Percentiles rank a stretch among this genome's conserved stretches.
These are phyloP conservation scores for Cyclophora albipunctata DNA, from an alignment of 2,888 invertebrate species.

Conservation along the genomic window DNA sequence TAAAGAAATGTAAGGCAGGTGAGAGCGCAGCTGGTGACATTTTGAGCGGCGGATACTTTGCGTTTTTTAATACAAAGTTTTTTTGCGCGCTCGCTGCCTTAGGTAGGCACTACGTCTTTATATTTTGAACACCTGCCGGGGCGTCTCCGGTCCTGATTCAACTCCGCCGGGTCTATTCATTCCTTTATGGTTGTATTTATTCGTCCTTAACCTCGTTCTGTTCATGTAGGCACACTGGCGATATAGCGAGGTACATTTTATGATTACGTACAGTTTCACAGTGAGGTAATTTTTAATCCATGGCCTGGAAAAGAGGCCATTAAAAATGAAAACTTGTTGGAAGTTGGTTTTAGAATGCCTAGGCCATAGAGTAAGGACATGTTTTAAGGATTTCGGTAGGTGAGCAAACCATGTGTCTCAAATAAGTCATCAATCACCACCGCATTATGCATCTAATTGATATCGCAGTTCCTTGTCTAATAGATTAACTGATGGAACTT, in stretches of 20 bases:
- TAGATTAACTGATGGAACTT: too few species aligned
- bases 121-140: conserved; percentile 56
- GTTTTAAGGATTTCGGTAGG: too few species aligned
- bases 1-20: conserved; percentile 39
- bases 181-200: conserved; percentile 20
- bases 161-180: conserved; percentile 38
- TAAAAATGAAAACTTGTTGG: too few species aligned
- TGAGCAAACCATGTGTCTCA: too few species aligned
- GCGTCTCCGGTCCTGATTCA: conserved; percentile 29
- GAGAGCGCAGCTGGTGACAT: conserved; percentile 69
- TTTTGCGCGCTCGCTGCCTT: conserved; percentile 42
- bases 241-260: conserved; percentile 1
- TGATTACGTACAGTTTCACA: too few species aligned
- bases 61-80: conserved; percentile 37
- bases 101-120: conserved; percentile 42
- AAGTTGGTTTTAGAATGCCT: too few species aligned
- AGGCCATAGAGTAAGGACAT: too few species aligned
- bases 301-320: too few species aligned
- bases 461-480: too few species aligned
- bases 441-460: too few species aligned
- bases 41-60: conserved; percentile 39
- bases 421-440: too few species aligned
- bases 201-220: conserved; percentile 33
- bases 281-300: too few species aligned
- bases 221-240: not conserved